These are phyloP conservation scores for Automeris io DNA, from an alignment of 2,888 invertebrate species.

Conservation along the genomic window DNA sequence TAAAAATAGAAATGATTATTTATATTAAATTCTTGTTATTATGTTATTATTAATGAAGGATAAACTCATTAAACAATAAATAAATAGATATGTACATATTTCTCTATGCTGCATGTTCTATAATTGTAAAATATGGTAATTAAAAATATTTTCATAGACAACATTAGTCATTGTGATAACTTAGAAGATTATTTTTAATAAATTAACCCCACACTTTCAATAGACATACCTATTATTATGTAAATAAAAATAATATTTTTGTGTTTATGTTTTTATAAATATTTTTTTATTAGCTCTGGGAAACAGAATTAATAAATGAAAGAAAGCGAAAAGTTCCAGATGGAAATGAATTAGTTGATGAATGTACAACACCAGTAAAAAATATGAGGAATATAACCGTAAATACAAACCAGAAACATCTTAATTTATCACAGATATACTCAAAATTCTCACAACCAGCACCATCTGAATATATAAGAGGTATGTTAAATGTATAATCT, in stretches of 20 bases:
- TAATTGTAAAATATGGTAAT: too few species aligned
- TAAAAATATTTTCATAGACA: too few species aligned
- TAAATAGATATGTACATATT: too few species aligned
- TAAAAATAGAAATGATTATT: neutral
- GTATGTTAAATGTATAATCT: neutral
- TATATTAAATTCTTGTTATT: too few species aligned
- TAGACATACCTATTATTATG: too few species aligned
- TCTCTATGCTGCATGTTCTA: too few species aligned
- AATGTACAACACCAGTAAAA: constrained; percentile 49
- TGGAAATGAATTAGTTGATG: constrained; percentile 44
- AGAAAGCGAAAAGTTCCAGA: constrained; percentile 65
- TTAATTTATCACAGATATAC: constrained; percentile 68
- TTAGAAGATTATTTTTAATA: too few species aligned
- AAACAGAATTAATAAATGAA: constrained; percentile 55
- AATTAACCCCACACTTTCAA: too few species aligned
- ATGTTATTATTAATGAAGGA: too few species aligned
- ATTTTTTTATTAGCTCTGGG: constrained; percentile 47
- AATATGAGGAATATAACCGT: constrained; percentile 61
- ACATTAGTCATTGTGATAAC: too few species aligned
- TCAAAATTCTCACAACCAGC: constrained; percentile 68
- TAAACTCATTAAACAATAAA: too few species aligned
- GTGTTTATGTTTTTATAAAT: neutral
- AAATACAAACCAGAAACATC: constrained; percentile 65
- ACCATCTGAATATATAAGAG: constrained; percentile 43
- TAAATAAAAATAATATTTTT: neutral